A percentile compares a stretch with the other conserved stretches of the same genome.
These are phyloP conservation scores for Danaus melanippus DNA, from an alignment of 1,140 invertebrate species.

Conservation along the genomic window DNA sequence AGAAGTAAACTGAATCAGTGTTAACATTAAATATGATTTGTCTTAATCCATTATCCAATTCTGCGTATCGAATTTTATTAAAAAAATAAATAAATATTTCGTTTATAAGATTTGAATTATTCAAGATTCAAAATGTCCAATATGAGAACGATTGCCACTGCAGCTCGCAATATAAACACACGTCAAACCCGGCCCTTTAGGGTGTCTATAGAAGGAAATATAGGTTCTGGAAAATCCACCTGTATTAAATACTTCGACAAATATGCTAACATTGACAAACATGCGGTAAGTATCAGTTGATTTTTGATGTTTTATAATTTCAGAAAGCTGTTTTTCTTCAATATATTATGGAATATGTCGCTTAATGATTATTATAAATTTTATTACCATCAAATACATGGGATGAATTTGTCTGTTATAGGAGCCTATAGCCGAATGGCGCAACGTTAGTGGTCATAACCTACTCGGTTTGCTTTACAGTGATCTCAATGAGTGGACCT, in stretches of 20 bases:
- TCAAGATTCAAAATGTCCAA: conserved; percentile 31
- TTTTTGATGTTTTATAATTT: no score
- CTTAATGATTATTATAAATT: no score
- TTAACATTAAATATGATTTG: no score
- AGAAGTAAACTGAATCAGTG: no score
- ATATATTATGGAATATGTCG: no score
- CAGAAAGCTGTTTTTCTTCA: conserved; percentile 2
- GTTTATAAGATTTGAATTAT: no score
- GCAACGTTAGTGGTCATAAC: conserved; percentile 86
- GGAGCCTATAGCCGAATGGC: conserved; percentile 89
- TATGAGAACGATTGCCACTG: conserved; percentile 33
- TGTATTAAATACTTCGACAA: conserved; percentile 84
- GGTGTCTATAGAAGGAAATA: conserved; percentile 90
- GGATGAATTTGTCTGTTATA: conserved; percentile 18
- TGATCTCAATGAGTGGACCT: conserved; percentile 83
- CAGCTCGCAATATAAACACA: conserved; percentile 31
- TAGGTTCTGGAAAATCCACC: conserved; percentile 90
- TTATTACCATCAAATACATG: no score
- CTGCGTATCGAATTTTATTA: no score
- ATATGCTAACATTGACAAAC: conserved; percentile 58
- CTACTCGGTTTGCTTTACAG: conserved; percentile 88
- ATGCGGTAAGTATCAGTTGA: conserved; percentile 44
- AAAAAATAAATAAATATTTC: no score
- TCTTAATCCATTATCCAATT: no score
- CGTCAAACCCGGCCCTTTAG: conserved; percentile 72